Conservation (phyloP, 2,797 vertebrate genomes). For the Helicolenus hilgendorfi region DNA sequence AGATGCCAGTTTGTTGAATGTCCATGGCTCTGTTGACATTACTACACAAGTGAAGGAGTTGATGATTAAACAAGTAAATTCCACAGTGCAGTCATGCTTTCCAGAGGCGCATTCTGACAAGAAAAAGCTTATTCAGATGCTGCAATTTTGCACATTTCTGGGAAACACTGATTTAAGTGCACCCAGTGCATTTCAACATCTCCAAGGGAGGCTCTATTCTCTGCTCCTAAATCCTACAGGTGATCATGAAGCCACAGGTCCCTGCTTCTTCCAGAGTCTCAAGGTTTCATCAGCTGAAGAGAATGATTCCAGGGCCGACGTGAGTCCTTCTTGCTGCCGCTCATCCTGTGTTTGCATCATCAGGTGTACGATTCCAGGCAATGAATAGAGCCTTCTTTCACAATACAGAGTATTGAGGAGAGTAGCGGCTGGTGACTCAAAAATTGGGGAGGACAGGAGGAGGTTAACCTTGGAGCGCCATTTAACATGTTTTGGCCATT, state of each 20-base stretch:
- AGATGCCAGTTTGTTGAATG: neutral
- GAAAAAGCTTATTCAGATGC: neutral
- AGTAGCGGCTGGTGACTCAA: neutral
- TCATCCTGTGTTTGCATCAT: neutral
- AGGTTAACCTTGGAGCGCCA: too few species aligned
- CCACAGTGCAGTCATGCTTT: neutral
- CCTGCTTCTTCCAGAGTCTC: neutral
- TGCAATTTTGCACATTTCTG: neutral
- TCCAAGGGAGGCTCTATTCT: neutral
- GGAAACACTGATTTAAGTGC: too few species aligned
- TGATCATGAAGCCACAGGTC: neutral
- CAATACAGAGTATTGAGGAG: neutral
- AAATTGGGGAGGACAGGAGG: too few species aligned
- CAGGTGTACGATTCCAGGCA: neutral
- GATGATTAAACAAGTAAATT: neutral
- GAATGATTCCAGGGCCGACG: accelerated
- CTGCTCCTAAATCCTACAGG: neutral
- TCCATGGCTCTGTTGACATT: neutral
- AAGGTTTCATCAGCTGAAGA: neutral
- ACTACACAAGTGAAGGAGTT: neutral
- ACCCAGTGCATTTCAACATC: neutral
- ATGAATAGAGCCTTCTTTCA: neutral
- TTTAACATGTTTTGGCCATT: too few species aligned
- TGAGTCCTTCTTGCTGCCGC: neutral
- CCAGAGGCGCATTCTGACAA: neutral